Evolutionary conservation across 92 coral and sea anemone species (phyloP).

Genomic region (Metridium senile): DNA sequence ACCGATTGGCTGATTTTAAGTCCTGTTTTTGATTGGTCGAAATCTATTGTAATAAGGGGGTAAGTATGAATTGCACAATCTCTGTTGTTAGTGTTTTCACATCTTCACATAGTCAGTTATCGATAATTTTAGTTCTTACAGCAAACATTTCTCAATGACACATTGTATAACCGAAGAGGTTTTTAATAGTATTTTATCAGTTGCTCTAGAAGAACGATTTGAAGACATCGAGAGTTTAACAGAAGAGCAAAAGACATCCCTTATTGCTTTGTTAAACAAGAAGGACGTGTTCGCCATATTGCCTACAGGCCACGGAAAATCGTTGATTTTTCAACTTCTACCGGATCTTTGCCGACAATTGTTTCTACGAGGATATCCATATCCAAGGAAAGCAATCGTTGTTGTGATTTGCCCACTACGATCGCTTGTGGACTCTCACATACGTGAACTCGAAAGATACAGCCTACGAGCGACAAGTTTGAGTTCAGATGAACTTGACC

Average conservation of each 20-base stretch:
- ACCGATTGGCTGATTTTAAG: too few species aligned
- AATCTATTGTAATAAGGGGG: too few species aligned
- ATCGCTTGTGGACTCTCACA: conserved; percentile 64
- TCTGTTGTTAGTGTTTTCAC: too few species aligned
- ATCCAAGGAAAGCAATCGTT: conserved; percentile 51
- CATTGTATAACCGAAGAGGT: too few species aligned
- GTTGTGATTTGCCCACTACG: conserved; percentile 61
- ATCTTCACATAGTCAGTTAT: too few species aligned
- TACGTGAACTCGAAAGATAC: conserved; percentile 38
- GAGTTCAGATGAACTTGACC: conserved; percentile 34
- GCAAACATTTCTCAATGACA: too few species aligned
- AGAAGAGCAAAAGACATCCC: conserved; percentile 25
- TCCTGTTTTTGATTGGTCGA: too few species aligned
- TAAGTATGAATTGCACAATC: too few species aligned
- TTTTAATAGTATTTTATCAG: too few species aligned
- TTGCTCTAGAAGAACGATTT: conserved; percentile 18
- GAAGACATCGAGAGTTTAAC: conserved; percentile 7
- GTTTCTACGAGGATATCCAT: conserved; percentile 40
- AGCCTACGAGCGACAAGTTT: conserved; percentile 40
- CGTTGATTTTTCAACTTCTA: conserved; percentile 34
- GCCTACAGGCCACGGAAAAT: conserved; percentile 50
- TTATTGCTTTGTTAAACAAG: conserved; percentile 14
- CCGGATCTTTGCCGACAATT: conserved; percentile 40
- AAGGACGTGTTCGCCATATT: conserved; percentile 40
- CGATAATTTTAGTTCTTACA: too few species aligned